Percentiles rank a stretch among this genome's conserved stretches.
Conservation (phyloP, 2,797 vertebrate species). For the Hoplostethus atlanticus region DNA sequence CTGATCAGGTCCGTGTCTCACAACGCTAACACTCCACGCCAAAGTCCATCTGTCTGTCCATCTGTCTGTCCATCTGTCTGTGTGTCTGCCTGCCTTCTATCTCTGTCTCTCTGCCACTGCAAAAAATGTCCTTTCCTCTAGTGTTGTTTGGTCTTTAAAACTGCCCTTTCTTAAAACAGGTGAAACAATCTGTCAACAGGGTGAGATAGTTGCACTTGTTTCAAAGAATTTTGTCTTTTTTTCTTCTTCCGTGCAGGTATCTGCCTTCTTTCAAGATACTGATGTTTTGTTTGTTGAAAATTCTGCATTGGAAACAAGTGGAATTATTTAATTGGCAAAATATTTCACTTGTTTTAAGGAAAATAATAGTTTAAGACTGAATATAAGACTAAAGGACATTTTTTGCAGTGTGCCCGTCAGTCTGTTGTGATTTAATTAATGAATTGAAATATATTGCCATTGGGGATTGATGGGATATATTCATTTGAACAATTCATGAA, state of each 20-base stretch:
- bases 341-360: too few relatives aligned
- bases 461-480: neutral
- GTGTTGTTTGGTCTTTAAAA: neutral
- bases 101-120: neutral
- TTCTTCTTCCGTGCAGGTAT: too few relatives aligned
- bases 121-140: constrained; percentile 25
- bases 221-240: too few relatives aligned
- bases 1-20: constrained; percentile 88
- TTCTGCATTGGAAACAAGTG: neutral
- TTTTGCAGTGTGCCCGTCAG: constrained; percentile 5
- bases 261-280: too few relatives aligned
- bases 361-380: too few relatives aligned
- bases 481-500: neutral
- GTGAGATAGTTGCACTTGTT: neutral
- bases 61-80: constrained; percentile 11
- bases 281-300: too few relatives aligned
- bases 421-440: neutral
- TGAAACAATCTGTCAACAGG: neutral
- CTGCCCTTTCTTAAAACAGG: too few relatives aligned
- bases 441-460: constrained; percentile 11
- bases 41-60: constrained; percentile 39
- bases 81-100: constrained; percentile 1
- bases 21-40: constrained; percentile 55
- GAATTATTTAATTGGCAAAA: neutral
- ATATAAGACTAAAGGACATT: constrained; percentile 1